Base-by-base conservation (phyloP, 2,113 vertebrate species). In the Phalacrocorax aristotelis region DNA sequence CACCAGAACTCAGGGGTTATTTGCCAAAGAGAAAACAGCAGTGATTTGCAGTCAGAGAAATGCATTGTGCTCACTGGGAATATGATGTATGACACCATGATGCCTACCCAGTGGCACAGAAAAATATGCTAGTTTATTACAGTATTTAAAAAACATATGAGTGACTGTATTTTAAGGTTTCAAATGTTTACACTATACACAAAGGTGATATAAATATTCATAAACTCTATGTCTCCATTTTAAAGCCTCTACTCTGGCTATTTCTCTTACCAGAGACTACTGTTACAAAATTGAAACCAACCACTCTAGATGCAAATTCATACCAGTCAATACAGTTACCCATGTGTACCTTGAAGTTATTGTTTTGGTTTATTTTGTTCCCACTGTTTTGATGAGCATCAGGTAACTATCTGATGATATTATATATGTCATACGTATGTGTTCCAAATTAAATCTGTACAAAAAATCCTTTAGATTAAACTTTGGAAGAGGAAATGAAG, bases 401-500 rank as follows among this genome's bases (percentile, higher is more conserved):
- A 72, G 40, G 57, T 58, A 87, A 26, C 72, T 78, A 34, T 75
- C 65, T 92, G 65, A 69, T 83, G 72, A 52, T 40, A 42, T 40
- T 70, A 82, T 83, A 69, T 71, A 36, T 83, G 90, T 72, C 11
- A 4, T 25, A 75, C 80, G 82, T 71, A 64, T 68, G 77, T 51
- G 77, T 30, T 95, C 34, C 66, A 84, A 72, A 89, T 65, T 46
- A 87, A 55, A 93, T 68, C 66, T 49, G 23, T 76, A 87, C 54
- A 54, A 82, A 81, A 54, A 54, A 13, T 34, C 23, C 36, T 90
- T 91, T 48, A 71, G 42, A 79, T 57, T 84, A 68, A 71, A 79
- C 16, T 26, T 79, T 32, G 38, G 36, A 87, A 84, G 32, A 95
- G 93, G 89, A 95, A 95, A 97, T 96, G 69, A 92, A 95, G 81